Evolutionary conservation across 2,888 invertebrate species (phyloP).

Genomic region (Abrostola tripartita): DNA sequence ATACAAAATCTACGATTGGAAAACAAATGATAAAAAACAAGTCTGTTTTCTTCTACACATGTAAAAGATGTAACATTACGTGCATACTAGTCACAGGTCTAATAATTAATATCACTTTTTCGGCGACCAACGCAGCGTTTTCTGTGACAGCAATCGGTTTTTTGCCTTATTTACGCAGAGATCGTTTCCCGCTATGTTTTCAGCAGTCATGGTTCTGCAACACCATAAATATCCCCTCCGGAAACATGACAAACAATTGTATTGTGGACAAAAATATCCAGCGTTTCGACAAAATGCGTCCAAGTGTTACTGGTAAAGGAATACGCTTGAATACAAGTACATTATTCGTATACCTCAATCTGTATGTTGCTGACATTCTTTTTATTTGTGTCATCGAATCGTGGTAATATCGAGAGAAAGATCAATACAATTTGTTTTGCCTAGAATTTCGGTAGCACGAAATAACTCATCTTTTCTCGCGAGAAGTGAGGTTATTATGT

Average conservation of each 20-base stretch:
- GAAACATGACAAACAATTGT: conserved; percentile 80
- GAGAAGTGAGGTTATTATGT: too few species aligned
- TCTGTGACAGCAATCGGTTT: conserved; percentile 53
- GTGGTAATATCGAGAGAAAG: background rate
- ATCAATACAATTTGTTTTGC: too few species aligned
- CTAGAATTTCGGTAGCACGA: too few species aligned
- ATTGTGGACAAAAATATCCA: conserved; percentile 70
- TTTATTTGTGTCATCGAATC: background rate
- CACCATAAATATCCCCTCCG: conserved; percentile 74
- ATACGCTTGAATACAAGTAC: conserved; percentile 16
- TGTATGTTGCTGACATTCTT: background rate
- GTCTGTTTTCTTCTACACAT: too few species aligned
- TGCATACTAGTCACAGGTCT: conserved; percentile 13
- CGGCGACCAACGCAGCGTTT: conserved; percentile 18
- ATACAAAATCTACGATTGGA: too few species aligned
- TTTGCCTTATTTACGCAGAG: conserved; percentile 72
- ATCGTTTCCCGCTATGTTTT: conserved; percentile 72
- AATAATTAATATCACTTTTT: conserved; percentile 41
- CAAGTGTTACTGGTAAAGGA: conserved; percentile 30
- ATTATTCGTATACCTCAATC: conserved; percentile 8
- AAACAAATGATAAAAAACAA: too few species aligned
- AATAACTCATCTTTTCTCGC: too few species aligned
- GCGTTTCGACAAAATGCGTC: conserved; percentile 54
- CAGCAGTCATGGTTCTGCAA: conserved; percentile 67
- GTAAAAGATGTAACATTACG: background rate